These are phyloP conservation scores for Natrix natrix DNA, from an alignment of 2,797 vertebrate species.

Conservation along the genomic window DNA sequence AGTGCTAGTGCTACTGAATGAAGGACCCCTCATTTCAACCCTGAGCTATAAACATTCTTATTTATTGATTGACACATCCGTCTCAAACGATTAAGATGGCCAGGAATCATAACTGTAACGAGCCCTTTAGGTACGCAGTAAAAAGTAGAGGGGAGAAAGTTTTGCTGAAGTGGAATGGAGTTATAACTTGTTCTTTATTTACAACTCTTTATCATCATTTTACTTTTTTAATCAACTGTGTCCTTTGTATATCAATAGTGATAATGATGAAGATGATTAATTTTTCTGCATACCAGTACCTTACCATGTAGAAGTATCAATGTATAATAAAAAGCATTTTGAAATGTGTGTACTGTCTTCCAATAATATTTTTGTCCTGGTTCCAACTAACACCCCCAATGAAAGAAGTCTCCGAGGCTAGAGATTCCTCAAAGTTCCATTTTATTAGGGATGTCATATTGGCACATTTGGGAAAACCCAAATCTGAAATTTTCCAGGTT, in stretches of 20 bases:
- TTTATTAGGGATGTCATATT: no score
- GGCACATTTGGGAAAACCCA: no score
- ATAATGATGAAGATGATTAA: neutral
- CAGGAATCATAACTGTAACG: neutral
- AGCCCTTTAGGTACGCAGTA: neutral
- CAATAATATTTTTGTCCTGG: neutral
- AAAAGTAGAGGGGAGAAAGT: neutral
- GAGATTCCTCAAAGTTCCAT: no score
- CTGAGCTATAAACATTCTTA: neutral
- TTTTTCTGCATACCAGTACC: neutral
- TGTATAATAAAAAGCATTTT: neutral
- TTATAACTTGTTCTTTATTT: neutral
- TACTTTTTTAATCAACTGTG: neutral
- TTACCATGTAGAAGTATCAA: neutral
- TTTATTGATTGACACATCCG: neutral
- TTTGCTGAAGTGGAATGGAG: neutral
- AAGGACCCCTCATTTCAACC: neutral
- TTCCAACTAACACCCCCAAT: no score
- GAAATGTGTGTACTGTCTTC: neutral
- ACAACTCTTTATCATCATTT: neutral
- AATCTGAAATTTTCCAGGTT: no score
- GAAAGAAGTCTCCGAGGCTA: no score
- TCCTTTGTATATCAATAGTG: neutral
- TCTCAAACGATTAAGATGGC: neutral
- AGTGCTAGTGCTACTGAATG: neutral